Conservation (phyloP, 2,888 invertebrate species). For the Drosophila subquinaria region DNA sequence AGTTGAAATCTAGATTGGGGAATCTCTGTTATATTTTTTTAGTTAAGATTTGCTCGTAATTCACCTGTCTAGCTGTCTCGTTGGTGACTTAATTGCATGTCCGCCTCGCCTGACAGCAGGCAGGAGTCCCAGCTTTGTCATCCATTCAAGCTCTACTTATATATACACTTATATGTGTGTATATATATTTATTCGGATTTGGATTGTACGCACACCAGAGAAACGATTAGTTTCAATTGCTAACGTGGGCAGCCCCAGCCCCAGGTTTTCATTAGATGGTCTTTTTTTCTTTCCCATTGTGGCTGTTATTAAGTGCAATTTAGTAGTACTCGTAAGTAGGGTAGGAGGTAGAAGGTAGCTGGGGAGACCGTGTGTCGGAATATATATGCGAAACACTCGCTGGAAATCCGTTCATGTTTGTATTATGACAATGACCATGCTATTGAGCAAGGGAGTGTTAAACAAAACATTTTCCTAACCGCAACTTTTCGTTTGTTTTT, state of each 20-base stretch:
- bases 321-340: constrained; percentile 20
- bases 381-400: constrained; percentile 3
- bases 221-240: constrained; percentile 74
- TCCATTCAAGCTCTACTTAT: constrained; percentile 15
- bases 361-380: constrained; percentile 5
- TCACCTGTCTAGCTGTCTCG: constrained; percentile 28
- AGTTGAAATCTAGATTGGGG: background rate
- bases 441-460: background rate
- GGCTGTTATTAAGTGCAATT: constrained; percentile 73
- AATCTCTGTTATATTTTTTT: background rate
- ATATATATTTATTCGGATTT: constrained; percentile 1
- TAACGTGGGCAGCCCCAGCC: constrained; percentile 29
- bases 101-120: constrained; percentile 2
- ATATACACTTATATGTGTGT: background rate
- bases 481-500: background rate
- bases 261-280: constrained; percentile 55
- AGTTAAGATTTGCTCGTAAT: constrained; percentile 2
- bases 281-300: constrained; percentile 8
- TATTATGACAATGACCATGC: constrained; percentile 24
- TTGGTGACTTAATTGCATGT: constrained; percentile 33
- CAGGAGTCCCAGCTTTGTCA: constrained; percentile 22
- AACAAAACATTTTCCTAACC: background rate
- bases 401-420: background rate
- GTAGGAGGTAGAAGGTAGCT: background rate
- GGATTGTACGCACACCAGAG: constrained; percentile 16